Evolutionary conservation across 2,888 invertebrate species (phyloP), one percentile per base, ranked within the genome.

Genomic region (Trichopoda pennipes): DNA sequence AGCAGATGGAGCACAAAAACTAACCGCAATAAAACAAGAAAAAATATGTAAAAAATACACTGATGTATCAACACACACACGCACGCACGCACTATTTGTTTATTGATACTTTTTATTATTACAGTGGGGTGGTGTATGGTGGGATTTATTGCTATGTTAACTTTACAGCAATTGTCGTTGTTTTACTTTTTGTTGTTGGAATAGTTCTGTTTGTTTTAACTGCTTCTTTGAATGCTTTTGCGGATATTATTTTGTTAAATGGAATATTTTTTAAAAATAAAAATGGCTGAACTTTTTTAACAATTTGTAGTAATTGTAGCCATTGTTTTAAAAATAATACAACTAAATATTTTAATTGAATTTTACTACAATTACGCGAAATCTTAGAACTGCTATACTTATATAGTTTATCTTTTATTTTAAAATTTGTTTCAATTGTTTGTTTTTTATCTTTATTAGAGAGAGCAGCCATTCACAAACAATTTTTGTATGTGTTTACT

Each of bases 201-300:
- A 38, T 85, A 85, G 85, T 88, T 88, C 86, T 87, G 87, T 84
- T 88, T 87, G 86, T 85, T 87, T 86, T 84, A 81, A 78, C 80
- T 78, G 70, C 79, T 85, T 84, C 85, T 66, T 12, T 53, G 19
- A 23, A 60, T 73, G 64, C 82, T 83, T 68, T 73, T 83, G 83
- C 74, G 82, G 84, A 73, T 70, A 72, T 72, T 84, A 66, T 61
- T 42, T 70, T 84, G 61, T 28, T 68, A 79, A 82, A 81, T 81
- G 83, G 69, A 68, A 9, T 19, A 35, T 69, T 49, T 42, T 21
- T 44, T 72, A 60, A 66, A 76, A 28, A 51, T 68, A 74, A 78
- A 81, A 60, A 78, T 78, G 81, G 78, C 81, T 78, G 78, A 69
- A 66, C 44, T 32, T 38, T 68, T 73, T 72, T 44, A 63, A 47